phyloP scores from a whole-genome alignment of 2,797 vertebrate species.

The Philypnodon macrostomus region DNA sequence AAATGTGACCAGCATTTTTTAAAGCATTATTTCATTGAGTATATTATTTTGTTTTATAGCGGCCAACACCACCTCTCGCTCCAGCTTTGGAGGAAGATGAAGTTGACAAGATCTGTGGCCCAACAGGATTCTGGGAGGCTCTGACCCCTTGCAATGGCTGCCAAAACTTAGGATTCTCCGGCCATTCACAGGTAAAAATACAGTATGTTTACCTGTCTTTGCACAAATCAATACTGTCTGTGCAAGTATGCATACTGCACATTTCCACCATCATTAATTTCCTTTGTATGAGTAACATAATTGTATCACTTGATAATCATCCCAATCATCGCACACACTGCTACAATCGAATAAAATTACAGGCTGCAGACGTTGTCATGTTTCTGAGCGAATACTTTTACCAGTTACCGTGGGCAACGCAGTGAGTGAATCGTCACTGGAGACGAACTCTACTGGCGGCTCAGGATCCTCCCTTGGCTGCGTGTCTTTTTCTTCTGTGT shows the following conservation, averaged over 20 bases:
- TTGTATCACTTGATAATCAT: conserved; percentile 14
- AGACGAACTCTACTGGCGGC: conserved; percentile 31
- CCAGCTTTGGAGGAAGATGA: conserved; percentile 85
- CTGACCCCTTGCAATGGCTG: conserved; percentile 94
- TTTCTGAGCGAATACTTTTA: conserved; percentile 46
- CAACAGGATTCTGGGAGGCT: conserved; percentile 91
- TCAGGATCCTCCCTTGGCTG: conserved; percentile 22
- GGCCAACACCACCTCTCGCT: conserved; percentile 79
- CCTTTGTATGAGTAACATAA: neutral
- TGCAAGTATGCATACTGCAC: neutral
- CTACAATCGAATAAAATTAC: conserved; percentile 40
- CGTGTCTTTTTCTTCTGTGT: conserved; percentile 3
- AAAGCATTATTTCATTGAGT: too few species aligned
- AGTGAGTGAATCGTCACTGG: conserved; percentile 41
- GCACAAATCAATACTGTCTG: neutral
- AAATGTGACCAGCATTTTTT: too few species aligned
- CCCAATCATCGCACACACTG: conserved; percentile 7
- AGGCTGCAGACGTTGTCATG: conserved; percentile 40
- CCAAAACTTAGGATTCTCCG: conserved; percentile 89
- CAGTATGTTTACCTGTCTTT: neutral
- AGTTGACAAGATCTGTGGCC: conserved; percentile 85
- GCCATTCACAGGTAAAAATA: conserved; percentile 82
- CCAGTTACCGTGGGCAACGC: conserved; percentile 68
- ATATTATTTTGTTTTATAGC: conserved; percentile 67
- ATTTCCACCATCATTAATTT: neutral